phyloP scores from a whole-genome alignment of 2,888 invertebrate species.

The Agriopis aurantiaria region DNA sequence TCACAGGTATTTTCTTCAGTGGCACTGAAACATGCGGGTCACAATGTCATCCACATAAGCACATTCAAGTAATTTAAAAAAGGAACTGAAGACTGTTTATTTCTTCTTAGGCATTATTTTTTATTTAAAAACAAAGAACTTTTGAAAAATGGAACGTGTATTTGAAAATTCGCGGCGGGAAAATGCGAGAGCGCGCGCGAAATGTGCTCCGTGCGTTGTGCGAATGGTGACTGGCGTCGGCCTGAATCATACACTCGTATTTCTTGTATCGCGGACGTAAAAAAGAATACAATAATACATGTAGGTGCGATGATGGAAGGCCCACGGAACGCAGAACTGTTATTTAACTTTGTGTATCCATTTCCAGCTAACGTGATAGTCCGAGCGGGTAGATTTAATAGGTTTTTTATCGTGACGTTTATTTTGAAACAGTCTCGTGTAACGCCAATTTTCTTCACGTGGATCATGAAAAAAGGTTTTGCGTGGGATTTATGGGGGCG shows the following conservation, averaged over 20 bases:
- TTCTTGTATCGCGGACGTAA: constrained; percentile 73
- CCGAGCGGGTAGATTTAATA: constrained; percentile 2
- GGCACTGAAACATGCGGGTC: constrained; percentile 59
- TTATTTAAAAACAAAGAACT: constrained; percentile 57
- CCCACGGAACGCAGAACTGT: constrained; percentile 67
- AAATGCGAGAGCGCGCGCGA: constrained; percentile 62
- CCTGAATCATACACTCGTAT: constrained; percentile 76
- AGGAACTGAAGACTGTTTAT: constrained; percentile 50
- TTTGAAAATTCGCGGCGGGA: constrained; percentile 73
- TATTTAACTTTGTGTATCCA: constrained; percentile 61
- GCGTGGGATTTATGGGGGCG: not conserved
- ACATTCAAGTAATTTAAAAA: constrained; percentile 51
- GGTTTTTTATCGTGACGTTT: not conserved
- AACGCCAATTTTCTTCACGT: not conserved
- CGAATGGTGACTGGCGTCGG: constrained; percentile 78
- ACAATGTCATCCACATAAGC: constrained; percentile 64
- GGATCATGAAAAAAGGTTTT: not conserved
- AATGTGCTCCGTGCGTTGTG: constrained; percentile 73
- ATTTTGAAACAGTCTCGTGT: constrained; percentile 5
- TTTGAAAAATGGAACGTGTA: constrained; percentile 61
- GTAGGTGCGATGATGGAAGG: constrained; percentile 78
- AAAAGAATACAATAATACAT: constrained; percentile 74
- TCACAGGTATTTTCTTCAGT: constrained; percentile 71
- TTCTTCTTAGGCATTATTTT: constrained; percentile 82
- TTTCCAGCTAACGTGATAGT: constrained; percentile 33